Base-by-base conservation (phyloP, 2,797 vertebrate species). In the Acanthis flammea region DNA sequence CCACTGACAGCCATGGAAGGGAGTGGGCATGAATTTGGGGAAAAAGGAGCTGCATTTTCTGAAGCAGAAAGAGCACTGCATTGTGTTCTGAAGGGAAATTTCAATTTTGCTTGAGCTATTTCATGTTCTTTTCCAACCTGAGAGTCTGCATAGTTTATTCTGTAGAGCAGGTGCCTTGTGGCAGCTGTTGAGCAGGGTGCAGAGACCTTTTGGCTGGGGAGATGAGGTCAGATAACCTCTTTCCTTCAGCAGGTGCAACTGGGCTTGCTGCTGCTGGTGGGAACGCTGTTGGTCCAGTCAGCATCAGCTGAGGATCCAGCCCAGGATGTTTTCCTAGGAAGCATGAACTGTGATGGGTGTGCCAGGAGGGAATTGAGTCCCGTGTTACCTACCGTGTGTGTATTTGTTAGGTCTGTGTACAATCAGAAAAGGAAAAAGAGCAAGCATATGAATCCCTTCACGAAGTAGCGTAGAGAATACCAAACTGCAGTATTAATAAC, bases 401-500 rank as follows among this genome's bases (percentile, higher is more conserved):
- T 39, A 22, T 86, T 86, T 75, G 53, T 68, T 80, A 78, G 50
- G 62, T 54, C 87, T 90, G 88, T 22, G 9, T 86, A 84, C 82
- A 71, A 85, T 79, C 92, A 66, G 92, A 73, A 94, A 91, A 94
- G 85, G 92, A 91, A 96, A 97, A 97, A 96, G 95, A 97, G 96
- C 96, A 97, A 97, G 90, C 96, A 95, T 96, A 95, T 96, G 96
- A 96, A 91, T 96, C 89, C 93, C 91, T 95, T 96, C 94, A 91
- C 6, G 57, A 90, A 92, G 94, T 55, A 95, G 93, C 8, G 5
- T n/a, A 68, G 94, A 94, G 96, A 96, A 97, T 92, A 96, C 92
- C 96, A 97, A 97, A 91, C 96, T 97, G 96, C 91, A 96, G 96
- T 96, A 97, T 97, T 97, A 96, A 97, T 97, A 96, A 97, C 95